Evolutionary conservation across 2,888 invertebrate genomes (phyloP), one percentile per base, ranked within the genome.

Genomic region (Cephus spinipes): DNA sequence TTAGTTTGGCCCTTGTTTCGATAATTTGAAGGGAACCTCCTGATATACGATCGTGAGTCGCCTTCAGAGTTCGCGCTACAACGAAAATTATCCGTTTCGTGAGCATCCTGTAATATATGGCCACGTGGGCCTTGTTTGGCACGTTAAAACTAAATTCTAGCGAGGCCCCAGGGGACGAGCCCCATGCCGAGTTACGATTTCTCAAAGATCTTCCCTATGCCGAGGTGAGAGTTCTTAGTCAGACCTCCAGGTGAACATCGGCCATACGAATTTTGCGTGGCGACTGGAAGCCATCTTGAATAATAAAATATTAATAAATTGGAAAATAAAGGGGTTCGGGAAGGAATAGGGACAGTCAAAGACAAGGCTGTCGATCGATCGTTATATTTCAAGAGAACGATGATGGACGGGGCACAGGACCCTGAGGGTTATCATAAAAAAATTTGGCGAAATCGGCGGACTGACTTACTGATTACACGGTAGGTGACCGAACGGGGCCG

Each of bases 31-130:
- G 88, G 89, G 86, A 85, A 86, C 82, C 82, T 80, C 80, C 85
- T 90, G 89, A 89, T 89, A 89, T 90, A 90, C 88, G 90, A 90
- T 88, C 90, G 23, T 23, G 23, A 30, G 84, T 73, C 79, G 76
- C 80, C 77, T 79, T 35, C 82, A 84, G 86, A 84, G 86, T 83
- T 83, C 85, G 83, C 84, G 78, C 80, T 86, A 84, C 86, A 83
- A 78, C 83, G 83, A 86, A 90, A 90, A 90, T 90, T 89, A 89
- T 88, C 88, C 86, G 88, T 88, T 89, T 89, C 88, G 89, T 90
- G 89, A 90, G 89, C 87, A 86, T 88, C 86, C 78, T 31, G 82
- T 89, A 86, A 89, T 87, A 88, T 89, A 90, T 87, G 83, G 84
- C 86, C 83, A 85, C 87, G 84, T 78, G 82, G 23, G 71, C 33